A percentile compares a stretch with the other conserved stretches of the same genome.
phyloP scores from a whole-genome alignment of 1,140 invertebrate species.

The Oreohelix idahoensis region DNA sequence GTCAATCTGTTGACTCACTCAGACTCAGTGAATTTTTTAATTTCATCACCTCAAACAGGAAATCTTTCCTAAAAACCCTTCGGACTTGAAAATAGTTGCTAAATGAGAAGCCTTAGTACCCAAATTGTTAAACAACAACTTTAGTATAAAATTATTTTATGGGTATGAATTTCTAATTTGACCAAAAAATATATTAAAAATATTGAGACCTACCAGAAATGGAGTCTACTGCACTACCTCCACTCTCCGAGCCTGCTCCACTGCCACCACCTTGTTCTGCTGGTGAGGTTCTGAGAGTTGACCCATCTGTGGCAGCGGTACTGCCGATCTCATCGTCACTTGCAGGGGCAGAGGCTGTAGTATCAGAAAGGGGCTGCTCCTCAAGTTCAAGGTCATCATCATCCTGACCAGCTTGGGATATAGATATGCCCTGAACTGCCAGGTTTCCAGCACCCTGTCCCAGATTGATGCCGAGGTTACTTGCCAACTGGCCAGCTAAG shows the following conservation, averaged over 20 bases:
- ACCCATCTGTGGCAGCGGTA: slow-evolving; percentile 92
- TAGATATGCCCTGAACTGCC: slow-evolving; percentile 20
- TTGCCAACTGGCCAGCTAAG: slow-evolving; percentile 21
- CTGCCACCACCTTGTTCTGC: slow-evolving; percentile 80
- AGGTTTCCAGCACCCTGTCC: slow-evolving; percentile 22
- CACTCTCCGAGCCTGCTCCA: slow-evolving; percentile 81
- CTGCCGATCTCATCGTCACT: slow-evolving; percentile 93
- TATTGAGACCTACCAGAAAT: slow-evolving; percentile 90
- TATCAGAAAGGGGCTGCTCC: slow-evolving; percentile 77
- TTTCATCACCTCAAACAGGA: no score
- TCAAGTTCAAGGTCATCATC: slow-evolving; percentile 52
- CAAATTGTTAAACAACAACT: no score
- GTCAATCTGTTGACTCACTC: no score
- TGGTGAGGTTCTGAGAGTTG: slow-evolving; percentile 90
- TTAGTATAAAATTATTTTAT: no score
- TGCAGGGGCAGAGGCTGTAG: slow-evolving; percentile 86
- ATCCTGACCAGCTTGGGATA: slow-evolving; percentile 11
- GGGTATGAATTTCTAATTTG: no score
- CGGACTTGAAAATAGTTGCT: no score
- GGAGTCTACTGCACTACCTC: slow-evolving; percentile 89
- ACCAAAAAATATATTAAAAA: no score
- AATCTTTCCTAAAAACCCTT: no score
- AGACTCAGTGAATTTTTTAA: no score
- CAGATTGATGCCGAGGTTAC: slow-evolving; percentile 35
- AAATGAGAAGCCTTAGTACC: no score